Base-by-base conservation (phyloP, 1,140 invertebrate genomes). In the Drosophila neocordata region DNA sequence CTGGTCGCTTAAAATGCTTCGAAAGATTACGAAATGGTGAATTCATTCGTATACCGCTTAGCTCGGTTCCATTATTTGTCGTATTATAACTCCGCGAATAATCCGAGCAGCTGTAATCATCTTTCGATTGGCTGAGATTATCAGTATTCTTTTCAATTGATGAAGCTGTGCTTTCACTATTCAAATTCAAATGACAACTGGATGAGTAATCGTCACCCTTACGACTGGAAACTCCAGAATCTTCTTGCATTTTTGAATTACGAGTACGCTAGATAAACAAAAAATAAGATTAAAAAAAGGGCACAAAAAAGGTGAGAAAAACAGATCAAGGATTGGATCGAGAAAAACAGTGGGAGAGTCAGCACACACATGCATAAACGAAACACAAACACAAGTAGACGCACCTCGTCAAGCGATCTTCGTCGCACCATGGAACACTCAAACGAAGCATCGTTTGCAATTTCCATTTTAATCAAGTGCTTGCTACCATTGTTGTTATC, bases 361-460 rank as follows among this genome's bases (percentile, higher is more conserved):
- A 5, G 41, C 18, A 57, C 35, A 35, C 9, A 65, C 24, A 57
- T 6, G 51, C 2, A 77, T 48, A 31, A 27, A 71, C 59, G 61
- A 62, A 73, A 57, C 18, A 24, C 13, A 60, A 2, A 44, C n/a
- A 68, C 15, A 53, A 34, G 67, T 1, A 62, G 41, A 90, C 89
- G 78, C 72, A 91, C 89, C 89, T 91, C 89, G 41, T 91, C 90
- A 48, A 90, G 73, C 38, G 89, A 91, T 67, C 89, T 81, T 58
- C 89, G 76, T 59, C 89, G 89, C 67, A 91, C 74, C 90, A 91
- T 91, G 57, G 83, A 91, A 72, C 90, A 89, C 73, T 91, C 90
- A 89, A 91, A 91, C 55, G 84, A 89, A 15, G 70, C 69, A 51
- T 89, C 89, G 62, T 77, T 75, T 38, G 73, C 58, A 60, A 60